Conservation (phyloP, 1,140 invertebrate species). For the Solenopsis invicta region DNA sequence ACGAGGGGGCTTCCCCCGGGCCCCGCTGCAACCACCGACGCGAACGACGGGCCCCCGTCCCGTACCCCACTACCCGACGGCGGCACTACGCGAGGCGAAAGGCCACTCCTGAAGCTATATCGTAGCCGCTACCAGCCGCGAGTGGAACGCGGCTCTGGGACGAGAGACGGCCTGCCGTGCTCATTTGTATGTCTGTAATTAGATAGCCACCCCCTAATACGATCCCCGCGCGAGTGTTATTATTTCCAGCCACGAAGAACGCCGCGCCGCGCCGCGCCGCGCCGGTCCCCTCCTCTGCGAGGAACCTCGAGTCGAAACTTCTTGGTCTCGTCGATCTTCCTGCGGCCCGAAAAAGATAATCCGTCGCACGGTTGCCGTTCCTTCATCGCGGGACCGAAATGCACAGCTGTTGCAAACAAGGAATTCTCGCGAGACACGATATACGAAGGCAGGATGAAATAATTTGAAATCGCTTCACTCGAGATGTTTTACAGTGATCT, state of each 20-base stretch:
- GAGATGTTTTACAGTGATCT: background rate
- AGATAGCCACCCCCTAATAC: constrained; percentile 82
- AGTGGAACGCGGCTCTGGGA: constrained; percentile 61
- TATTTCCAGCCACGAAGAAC: constrained; percentile 39
- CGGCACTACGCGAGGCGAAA: constrained; percentile 63
- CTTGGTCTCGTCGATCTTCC: constrained; percentile 1
- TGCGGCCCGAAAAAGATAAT: background rate
- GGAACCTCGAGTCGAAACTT: constrained; percentile 23
- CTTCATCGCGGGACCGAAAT: background rate
- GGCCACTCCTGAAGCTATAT: constrained; percentile 77
- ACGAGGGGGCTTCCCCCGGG: constrained; percentile 59
- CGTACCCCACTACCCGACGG: constrained; percentile 59
- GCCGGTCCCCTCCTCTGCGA: too few relatives aligned
- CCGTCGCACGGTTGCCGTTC: constrained; percentile 1
- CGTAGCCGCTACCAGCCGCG: constrained; percentile 70
- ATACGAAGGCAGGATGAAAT: background rate
- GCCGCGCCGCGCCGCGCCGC: too few relatives aligned
- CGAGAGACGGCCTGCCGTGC: constrained; percentile 70
- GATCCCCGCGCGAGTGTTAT: constrained; percentile 64
- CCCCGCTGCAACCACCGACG: constrained; percentile 34
- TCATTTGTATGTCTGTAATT: constrained; percentile 84
- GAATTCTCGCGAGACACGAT: background rate
- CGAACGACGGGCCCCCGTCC: constrained; percentile 48
- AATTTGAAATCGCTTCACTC: background rate
- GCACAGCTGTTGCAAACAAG: background rate